These are phyloP conservation scores for Acleris sparsana DNA, from an alignment of 2,888 invertebrate genomes.

Conservation along the genomic window DNA sequence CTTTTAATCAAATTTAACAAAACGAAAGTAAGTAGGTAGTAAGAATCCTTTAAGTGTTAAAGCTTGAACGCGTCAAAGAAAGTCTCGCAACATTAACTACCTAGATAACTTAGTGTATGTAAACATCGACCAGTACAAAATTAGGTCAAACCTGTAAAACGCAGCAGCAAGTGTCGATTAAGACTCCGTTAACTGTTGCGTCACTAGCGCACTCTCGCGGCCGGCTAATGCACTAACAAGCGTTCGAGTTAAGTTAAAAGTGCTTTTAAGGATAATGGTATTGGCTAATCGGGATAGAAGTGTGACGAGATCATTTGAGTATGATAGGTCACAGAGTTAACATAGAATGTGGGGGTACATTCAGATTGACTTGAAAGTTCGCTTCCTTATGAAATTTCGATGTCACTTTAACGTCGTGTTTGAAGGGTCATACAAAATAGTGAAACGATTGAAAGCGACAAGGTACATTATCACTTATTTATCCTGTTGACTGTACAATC, in stretches of 20 bases:
- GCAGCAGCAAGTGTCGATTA: conserved; percentile 38
- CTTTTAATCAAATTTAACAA: too few species aligned
- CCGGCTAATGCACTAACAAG: conserved; percentile 29
- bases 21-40: background rate
- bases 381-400: too few species aligned
- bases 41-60: background rate
- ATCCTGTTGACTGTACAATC: too few species aligned
- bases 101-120: background rate
- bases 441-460: too few species aligned
- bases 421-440: too few species aligned
- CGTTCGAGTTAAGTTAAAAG: conserved; percentile 35
- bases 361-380: too few species aligned
- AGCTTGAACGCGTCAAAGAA: too few species aligned
- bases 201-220: conserved; percentile 29
- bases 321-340: background rate
- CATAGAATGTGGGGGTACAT: background rate
- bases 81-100: too few species aligned
- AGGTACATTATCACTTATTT: too few species aligned
- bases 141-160: conserved; percentile 22
- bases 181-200: conserved; percentile 42
- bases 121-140: conserved; percentile 6
- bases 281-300: conserved; percentile 27
- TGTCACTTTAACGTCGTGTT: too few species aligned
- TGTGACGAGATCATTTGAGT: conserved; percentile 20
- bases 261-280: conserved; percentile 30